Evolutionary conservation across 2,888 invertebrate species (phyloP), one percentile per base, ranked within the genome.

Genomic region (Andrena fulva): DNA sequence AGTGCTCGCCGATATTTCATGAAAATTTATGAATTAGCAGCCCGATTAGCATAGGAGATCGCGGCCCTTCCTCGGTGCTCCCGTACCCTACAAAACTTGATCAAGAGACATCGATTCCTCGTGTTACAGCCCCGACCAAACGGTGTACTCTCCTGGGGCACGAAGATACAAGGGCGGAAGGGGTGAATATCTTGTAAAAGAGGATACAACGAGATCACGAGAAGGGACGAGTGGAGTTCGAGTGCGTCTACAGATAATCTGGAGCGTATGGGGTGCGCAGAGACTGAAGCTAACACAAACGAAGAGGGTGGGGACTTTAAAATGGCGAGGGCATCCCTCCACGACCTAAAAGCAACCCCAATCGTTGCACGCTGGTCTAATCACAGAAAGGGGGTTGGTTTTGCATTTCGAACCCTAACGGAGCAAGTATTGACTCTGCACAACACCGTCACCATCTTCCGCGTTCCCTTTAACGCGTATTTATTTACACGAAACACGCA

Each of bases 361-460:
- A 92, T 92, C 86, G 85, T 77, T 75, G 85, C 86, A 88, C 89
- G 91, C 88, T 87, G 90, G 90, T 91, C 91, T 92, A 92, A 91
- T 92, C 92, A 90, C 83, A 88, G 85, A 87, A 87, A 90, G 91
- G 90, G 91, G 91, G 85, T 91, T 91, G 91, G 91, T 90, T 93
- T 93, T 91, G 91, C 91, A 92, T 91, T 90, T 89, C 86, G 85
- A 86, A 88, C 79, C 81, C 83, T 52, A 74, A 84, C 83, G 62
- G 85, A 42, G 42, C 31, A 81, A 82, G 67, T 67, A 80, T 82
- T 80, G 82, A 54, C 80, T 73, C 29, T 10, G 24, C 42, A 2
- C 2, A n/a, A 31, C 4, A 24, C 31, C 10, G 12, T 7, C 24
- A 12, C 56, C 50, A 29, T 75, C 33, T 68, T 59, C 12, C 6